Evolutionary conservation across 2,888 invertebrate species (phyloP).

Genomic region (Myopa testacea): DNA sequence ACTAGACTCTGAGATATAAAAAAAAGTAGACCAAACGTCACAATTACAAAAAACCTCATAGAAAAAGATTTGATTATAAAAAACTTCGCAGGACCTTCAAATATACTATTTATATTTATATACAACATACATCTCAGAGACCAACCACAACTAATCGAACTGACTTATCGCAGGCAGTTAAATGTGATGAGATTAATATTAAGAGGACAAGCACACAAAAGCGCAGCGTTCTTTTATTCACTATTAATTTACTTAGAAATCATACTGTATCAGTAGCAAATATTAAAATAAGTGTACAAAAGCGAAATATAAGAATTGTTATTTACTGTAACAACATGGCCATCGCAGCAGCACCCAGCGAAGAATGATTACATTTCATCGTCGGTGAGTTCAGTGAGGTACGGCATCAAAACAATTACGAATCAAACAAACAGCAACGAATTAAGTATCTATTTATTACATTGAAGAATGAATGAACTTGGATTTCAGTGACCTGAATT

Average conservation of each 20-base stretch:
- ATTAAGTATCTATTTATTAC: background rate
- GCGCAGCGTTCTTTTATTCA: too few relatives aligned
- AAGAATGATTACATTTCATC: background rate
- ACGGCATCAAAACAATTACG: background rate
- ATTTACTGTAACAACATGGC: constrained; percentile 38
- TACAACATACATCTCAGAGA: too few relatives aligned
- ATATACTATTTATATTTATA: too few relatives aligned
- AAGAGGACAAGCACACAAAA: too few relatives aligned
- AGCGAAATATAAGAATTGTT: constrained; percentile 49
- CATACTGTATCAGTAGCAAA: constrained; percentile 33
- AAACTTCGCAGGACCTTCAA: too few relatives aligned
- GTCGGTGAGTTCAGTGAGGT: background rate
- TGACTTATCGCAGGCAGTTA: too few relatives aligned
- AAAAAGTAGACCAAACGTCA: too few relatives aligned
- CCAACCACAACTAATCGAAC: too few relatives aligned
- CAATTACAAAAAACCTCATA: too few relatives aligned
- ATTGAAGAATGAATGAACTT: constrained; percentile 4
- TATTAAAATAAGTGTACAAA: constrained; percentile 58
- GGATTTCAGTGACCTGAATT: background rate
- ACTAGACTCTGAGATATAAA: too few relatives aligned
- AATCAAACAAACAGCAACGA: background rate
- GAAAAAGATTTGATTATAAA: too few relatives aligned
- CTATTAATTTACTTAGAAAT: constrained; percentile 9
- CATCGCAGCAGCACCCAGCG: background rate
- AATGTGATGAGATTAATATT: too few relatives aligned